These are phyloP conservation scores for Chionis minor DNA, from an alignment of 2,113 vertebrate species.

Conservation along the genomic window DNA sequence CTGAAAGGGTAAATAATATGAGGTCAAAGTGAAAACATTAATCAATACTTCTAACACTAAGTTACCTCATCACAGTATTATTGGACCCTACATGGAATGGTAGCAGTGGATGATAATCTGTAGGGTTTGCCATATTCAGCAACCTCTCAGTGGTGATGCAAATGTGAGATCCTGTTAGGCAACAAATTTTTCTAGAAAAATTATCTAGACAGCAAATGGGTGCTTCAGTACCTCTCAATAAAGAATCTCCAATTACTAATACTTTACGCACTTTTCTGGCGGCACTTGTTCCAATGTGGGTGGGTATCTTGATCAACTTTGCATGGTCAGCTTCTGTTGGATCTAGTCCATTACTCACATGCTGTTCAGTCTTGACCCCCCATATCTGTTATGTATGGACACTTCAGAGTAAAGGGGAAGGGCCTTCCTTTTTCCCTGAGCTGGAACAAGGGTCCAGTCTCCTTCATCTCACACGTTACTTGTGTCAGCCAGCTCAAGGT, in stretches of 20 bases:
- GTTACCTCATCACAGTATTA: fast-evolving
- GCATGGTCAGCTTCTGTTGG: neutral
- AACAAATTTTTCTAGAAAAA: neutral
- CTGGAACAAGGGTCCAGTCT: neutral
- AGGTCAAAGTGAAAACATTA: neutral
- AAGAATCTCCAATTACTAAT: neutral
- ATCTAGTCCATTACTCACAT: neutral
- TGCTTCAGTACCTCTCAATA: fast-evolving
- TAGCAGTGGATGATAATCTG: neutral
- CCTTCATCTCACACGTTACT: neutral
- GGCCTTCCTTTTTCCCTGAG: neutral
- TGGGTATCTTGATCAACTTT: neutral
- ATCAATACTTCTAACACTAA: neutral
- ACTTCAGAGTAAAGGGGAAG: neutral
- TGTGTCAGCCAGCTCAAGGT: neutral
- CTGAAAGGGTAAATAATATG: neutral
- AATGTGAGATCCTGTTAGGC: neutral
- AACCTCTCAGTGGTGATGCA: neutral
- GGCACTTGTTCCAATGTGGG: neutral
- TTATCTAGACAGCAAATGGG: neutral
- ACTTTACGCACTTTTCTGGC: neutral
- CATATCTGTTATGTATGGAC: neutral
- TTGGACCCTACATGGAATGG: fast-evolving
- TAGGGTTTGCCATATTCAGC: neutral
- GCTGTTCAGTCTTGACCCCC: neutral